Percentiles rank a stretch among this genome's conserved stretches.
phyloP scores from a whole-genome alignment of 1,140 invertebrate genomes.

The Phthorimaea operculella region DNA sequence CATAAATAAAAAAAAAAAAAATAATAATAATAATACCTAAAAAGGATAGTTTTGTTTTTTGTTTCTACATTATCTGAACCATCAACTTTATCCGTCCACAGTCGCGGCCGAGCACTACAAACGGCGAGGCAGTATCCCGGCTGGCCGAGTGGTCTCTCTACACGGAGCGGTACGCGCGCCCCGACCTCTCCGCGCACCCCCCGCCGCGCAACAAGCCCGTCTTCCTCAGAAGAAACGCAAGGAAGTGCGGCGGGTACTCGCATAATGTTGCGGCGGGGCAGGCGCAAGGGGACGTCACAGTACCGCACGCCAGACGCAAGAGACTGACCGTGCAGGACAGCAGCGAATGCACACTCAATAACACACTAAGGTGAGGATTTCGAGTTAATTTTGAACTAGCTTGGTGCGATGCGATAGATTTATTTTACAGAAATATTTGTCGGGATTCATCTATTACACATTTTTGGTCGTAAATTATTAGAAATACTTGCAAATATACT shows the following conservation, averaged over 20 bases:
- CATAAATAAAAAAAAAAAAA: too few relatives aligned
- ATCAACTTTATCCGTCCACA: too few relatives aligned
- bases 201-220: constrained; percentile 20
- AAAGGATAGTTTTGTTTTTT: too few relatives aligned
- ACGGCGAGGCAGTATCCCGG: constrained; percentile 26
- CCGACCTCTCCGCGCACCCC: constrained; percentile 3
- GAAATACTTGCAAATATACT: too few relatives aligned
- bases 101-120: background rate
- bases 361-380: background rate
- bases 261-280: constrained; percentile 11
- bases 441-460: too few relatives aligned
- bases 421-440: too few relatives aligned
- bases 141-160: constrained; percentile 47
- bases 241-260: constrained; percentile 22
- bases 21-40: too few relatives aligned
- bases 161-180: constrained; percentile 35
- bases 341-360: background rate
- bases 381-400: too few relatives aligned
- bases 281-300: constrained; percentile 15
- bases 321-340: background rate
- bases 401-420: too few relatives aligned
- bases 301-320: background rate
- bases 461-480: too few relatives aligned
- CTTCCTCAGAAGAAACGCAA: constrained; percentile 43
- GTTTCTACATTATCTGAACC: too few relatives aligned